Conservation (phyloP, 1,140 invertebrate genomes). For the Babylonia areolata region DNA sequence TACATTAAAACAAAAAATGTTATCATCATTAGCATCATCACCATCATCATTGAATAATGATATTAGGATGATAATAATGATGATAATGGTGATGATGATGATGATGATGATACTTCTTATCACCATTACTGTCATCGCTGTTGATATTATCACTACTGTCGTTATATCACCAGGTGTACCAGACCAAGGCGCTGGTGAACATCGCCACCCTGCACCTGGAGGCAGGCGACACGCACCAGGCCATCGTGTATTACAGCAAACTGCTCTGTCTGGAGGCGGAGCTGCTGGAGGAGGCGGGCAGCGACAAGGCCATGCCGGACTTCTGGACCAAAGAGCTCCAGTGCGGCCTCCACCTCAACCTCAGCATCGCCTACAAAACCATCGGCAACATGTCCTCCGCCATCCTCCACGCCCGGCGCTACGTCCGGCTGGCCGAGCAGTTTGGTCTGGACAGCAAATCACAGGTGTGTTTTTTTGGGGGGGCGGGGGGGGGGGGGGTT, state of each 20-base stretch:
- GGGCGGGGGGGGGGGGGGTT: not conserved
- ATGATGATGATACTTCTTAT: too few relatives aligned
- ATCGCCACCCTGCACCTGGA: conserved; percentile 70
- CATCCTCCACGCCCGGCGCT: conserved; percentile 58
- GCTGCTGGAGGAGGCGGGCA: conserved; percentile 55
- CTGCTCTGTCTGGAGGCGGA: conserved; percentile 68
- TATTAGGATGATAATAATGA: too few relatives aligned
- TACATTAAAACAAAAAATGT: too few relatives aligned
- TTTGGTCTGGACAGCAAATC: conserved; percentile 48
- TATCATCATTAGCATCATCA: too few relatives aligned
- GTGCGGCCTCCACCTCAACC: conserved; percentile 71
- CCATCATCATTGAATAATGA: too few relatives aligned
- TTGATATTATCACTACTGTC: too few relatives aligned
- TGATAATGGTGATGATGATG: too few relatives aligned
- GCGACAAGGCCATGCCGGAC: conserved; percentile 57
- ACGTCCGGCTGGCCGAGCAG: conserved; percentile 59
- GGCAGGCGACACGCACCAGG: conserved; percentile 66
- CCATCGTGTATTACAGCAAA: conserved; percentile 72
- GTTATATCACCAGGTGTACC: conserved; percentile 62
- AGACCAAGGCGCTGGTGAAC: conserved; percentile 72
- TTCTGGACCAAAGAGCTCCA: conserved; percentile 72
- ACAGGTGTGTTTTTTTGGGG: not conserved
- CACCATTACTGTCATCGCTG: too few relatives aligned
- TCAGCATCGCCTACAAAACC: conserved; percentile 73
- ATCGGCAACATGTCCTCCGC: conserved; percentile 70